Evolutionary conservation across 1,140 invertebrate genomes (phyloP).

Genomic region (Sarcophaga bullata): DNA sequence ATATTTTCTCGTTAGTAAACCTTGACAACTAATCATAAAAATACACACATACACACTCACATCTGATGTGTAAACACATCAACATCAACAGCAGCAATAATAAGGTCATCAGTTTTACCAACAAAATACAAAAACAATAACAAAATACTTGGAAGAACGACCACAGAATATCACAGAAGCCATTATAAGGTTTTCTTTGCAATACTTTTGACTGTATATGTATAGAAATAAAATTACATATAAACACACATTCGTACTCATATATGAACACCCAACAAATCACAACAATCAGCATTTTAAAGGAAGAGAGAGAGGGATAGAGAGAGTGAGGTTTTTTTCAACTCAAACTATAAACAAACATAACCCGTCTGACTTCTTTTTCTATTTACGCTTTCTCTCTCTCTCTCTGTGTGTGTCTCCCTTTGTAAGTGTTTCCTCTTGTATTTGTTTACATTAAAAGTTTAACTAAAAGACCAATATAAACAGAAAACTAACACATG

Average conservation of each 20-base stretch:
- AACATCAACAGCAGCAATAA: background rate
- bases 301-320: background rate
- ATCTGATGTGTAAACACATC: background rate
- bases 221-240: background rate
- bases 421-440: no score
- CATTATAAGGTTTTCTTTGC: constrained; percentile 16
- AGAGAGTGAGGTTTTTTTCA: background rate
- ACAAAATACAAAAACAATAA: no score
- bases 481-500: no score
- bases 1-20: no score
- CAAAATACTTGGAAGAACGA: background rate
- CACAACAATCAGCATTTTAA: background rate
- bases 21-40: no score
- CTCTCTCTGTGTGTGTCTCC: no score
- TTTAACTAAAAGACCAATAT: no score
- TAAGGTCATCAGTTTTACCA: background rate
- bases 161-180: background rate
- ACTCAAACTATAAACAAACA: background rate
- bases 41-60: no score
- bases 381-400: no score
- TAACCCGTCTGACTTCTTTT: background rate
- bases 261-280: background rate
- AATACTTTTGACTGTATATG: no score
- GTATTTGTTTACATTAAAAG: no score
- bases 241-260: background rate